Percentiles rank a stretch among this genome's conserved stretches.
phyloP scores from a whole-genome alignment of 2,113 vertebrate genomes.

The Callospermophilus lateralis region DNA sequence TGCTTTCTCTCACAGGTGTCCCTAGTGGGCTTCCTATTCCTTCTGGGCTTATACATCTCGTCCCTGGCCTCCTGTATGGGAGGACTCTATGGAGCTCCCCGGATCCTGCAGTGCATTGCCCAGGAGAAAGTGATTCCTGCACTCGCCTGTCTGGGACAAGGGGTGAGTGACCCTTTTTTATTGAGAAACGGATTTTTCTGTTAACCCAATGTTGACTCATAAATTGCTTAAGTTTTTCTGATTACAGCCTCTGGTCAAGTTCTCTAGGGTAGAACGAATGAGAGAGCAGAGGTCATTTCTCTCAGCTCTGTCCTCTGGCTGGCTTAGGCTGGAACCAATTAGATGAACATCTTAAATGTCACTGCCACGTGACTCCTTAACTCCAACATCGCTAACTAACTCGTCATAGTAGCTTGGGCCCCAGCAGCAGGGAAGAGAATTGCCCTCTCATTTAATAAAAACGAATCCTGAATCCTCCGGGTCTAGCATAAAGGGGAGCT shows the following conservation, averaged over 20 bases:
- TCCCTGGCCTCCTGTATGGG: conserved; percentile 99
- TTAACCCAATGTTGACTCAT: not conserved
- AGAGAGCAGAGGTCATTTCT: not conserved
- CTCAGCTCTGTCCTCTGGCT: not conserved
- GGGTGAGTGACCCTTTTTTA: conserved; percentile 90
- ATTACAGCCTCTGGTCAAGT: not conserved
- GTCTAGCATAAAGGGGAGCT: not conserved
- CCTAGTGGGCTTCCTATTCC: conserved; percentile 98
- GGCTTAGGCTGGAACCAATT: not conserved
- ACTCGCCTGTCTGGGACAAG: conserved; percentile 91
- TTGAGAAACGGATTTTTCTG: not conserved
- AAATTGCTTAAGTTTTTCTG: not conserved
- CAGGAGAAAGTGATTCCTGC: conserved; percentile 96
- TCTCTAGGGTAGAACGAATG: not conserved
- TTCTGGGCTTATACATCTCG: conserved; percentile 97
- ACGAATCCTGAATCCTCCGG: not conserved
- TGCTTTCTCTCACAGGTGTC: conserved; percentile 92
- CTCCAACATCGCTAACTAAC: not conserved
- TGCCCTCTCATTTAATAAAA: not conserved
- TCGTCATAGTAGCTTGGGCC: not conserved
- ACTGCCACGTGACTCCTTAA: too few relatives aligned
- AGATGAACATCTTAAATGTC: not conserved
- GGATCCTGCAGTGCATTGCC: conserved; percentile 98
- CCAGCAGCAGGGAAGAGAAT: not conserved
- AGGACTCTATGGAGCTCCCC: conserved; percentile 96